Conservation (phyloP, 2,113 vertebrate genomes). For the Eurystomus gularis region DNA sequence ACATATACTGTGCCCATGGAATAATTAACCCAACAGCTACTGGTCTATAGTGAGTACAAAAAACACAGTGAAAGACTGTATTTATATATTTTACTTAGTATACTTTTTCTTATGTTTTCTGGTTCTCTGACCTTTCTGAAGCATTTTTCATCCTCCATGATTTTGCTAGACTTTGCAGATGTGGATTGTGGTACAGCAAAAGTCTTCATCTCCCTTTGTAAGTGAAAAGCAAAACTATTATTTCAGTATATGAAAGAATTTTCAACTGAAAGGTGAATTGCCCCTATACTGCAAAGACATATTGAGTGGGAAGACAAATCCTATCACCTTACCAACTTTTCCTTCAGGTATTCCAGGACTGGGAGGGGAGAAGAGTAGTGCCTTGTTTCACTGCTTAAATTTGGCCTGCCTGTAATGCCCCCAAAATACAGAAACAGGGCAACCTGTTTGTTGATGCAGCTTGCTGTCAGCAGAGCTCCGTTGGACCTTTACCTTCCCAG, state of each 20-base stretch:
- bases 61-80: not conserved
- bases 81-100: not conserved
- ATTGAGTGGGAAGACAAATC: not conserved
- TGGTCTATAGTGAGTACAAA: not conserved
- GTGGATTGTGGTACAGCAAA: not conserved
- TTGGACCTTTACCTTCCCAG: not conserved
- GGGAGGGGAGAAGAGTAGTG: not conserved
- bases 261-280: not conserved
- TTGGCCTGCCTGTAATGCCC: fast-evolving
- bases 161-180: not conserved
- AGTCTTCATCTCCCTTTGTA: not conserved
- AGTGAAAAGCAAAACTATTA: not conserved
- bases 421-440: not conserved
- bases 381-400: not conserved
- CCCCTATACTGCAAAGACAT: not conserved
- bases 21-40: not conserved
- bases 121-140: not conserved
- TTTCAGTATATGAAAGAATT: not conserved
- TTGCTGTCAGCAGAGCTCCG: not conserved
- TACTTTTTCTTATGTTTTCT: not conserved
- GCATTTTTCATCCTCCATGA: not conserved
- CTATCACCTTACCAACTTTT: not conserved
- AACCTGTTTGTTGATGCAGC: not conserved
- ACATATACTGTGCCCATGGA: fast-evolving
- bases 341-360: not conserved